Conservation (phyloP, 2,888 invertebrate genomes). For the Rhyacophila evoluta region DNA sequence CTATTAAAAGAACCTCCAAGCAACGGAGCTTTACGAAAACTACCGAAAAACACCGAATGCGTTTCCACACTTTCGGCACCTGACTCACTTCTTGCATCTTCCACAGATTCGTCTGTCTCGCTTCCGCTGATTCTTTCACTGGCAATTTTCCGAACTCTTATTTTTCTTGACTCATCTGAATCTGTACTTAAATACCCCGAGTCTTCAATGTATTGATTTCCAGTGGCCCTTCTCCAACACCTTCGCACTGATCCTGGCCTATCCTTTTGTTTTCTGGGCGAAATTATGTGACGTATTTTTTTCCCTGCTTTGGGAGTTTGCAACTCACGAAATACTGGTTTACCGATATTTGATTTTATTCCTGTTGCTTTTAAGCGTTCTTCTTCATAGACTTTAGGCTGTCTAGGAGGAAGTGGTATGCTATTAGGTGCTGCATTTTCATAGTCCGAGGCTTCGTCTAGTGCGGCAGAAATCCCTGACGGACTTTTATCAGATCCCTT, state of each 20-base stretch:
- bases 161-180: constrained; percentile 73
- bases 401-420: constrained; percentile 27
- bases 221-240: constrained; percentile 58
- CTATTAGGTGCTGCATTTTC: constrained; percentile 60
- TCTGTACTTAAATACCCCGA: constrained; percentile 90
- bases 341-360: constrained; percentile 43
- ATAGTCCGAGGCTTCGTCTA: constrained; percentile 67
- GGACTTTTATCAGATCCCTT: constrained; percentile 62
- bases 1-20: constrained; percentile 61
- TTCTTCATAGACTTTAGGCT: background rate
- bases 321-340: constrained; percentile 45
- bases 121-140: constrained; percentile 70
- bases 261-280: constrained; percentile 53
- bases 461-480: constrained; percentile 69
- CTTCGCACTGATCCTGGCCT: constrained; percentile 57
- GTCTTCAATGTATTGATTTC: constrained; percentile 71
- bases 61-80: constrained; percentile 90
- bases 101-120: constrained; percentile 84
- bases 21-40: constrained; percentile 69
- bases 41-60: constrained; percentile 87
- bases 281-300: constrained; percentile 35
- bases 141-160: constrained; percentile 70
- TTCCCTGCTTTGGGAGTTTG: constrained; percentile 53
- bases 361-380: background rate
- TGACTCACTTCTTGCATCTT: constrained; percentile 86